These are phyloP conservation scores for Chloroceryle inda DNA, from an alignment of 2,797 vertebrate species.

Conservation along the genomic window DNA sequence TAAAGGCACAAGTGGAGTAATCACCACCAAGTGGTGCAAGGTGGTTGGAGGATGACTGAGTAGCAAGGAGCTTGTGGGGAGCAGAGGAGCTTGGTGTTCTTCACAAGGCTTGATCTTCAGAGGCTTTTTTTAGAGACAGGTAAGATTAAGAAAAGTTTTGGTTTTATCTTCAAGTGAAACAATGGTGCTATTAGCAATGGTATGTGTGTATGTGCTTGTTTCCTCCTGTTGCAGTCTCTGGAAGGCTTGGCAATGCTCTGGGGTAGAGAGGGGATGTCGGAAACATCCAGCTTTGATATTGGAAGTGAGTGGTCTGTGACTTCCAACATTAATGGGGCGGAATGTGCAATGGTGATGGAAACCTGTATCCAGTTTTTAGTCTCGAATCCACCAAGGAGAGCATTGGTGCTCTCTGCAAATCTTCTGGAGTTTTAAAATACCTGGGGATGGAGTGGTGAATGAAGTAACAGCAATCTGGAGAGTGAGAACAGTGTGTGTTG, in stretches of 20 bases:
- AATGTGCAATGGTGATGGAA: not conserved
- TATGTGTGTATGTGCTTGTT: fast-evolving
- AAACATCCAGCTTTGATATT: not conserved
- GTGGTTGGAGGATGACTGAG: fast-evolving
- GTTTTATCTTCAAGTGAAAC: not conserved
- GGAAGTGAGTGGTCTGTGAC: not conserved
- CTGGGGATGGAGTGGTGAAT: too few relatives aligned
- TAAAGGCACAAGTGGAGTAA: not conserved
- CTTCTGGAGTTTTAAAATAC: not conserved
- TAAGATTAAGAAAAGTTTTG: not conserved
- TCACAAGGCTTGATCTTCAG: not conserved
- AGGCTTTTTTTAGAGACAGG: not conserved
- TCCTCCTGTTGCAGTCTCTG: not conserved
- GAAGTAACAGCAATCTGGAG: not conserved
- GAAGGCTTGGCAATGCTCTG: not conserved
- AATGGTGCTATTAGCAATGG: not conserved
- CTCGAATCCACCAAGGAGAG: not conserved
- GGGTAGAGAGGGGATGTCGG: not conserved
- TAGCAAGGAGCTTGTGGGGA: fast-evolving
- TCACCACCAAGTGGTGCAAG: not conserved
- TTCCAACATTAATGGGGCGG: not conserved
- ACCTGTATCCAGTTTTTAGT: not conserved
- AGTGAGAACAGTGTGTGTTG: fast-evolving
- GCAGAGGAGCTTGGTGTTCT: not conserved
- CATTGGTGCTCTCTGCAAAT: not conserved